Evolutionary conservation across 2,888 invertebrate species (phyloP).

Genomic region (Apotomis capreana): DNA sequence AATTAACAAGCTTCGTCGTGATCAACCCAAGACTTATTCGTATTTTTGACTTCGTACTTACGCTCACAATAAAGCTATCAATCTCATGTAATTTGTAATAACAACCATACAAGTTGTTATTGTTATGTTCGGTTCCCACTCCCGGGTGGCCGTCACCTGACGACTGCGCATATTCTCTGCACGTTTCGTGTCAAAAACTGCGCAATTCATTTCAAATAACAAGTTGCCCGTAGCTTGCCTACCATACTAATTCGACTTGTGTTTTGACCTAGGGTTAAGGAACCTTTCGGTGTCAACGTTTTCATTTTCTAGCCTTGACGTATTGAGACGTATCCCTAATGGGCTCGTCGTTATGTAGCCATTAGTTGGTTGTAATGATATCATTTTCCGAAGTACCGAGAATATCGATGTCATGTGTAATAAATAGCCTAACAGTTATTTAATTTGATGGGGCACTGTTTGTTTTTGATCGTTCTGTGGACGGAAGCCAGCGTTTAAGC

Average conservation of each 20-base stretch:
- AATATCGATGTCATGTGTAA: slow-evolving; percentile 24
- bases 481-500: slow-evolving; percentile 4
- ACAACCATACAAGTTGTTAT: slow-evolving; percentile 13
- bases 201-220: slow-evolving; percentile 47
- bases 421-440: slow-evolving; percentile 29
- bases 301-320: slow-evolving; percentile 26
- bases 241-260: slow-evolving; percentile 36
- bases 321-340: slow-evolving; percentile 21
- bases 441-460: slow-evolving; percentile 7
- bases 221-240: slow-evolving; percentile 19
- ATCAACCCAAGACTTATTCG: no score
- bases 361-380: slow-evolving; percentile 20
- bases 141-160: slow-evolving; percentile 66
- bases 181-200: slow-evolving; percentile 52
- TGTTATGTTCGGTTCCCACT: slow-evolving; percentile 52
- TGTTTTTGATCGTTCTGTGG: slow-evolving; percentile 10
- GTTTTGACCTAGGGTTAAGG: slow-evolving; percentile 38
- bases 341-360: slow-evolving; percentile 22
- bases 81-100: slow-evolving; percentile 14
- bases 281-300: slow-evolving; percentile 33
- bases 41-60: slow-evolving; percentile 3
- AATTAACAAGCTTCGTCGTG: not conserved
- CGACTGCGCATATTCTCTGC: slow-evolving; percentile 48
- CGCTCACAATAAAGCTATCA: slow-evolving; percentile 13
- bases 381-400: slow-evolving; percentile 8